Evolutionary conservation across 2,888 invertebrate species (phyloP).

Genomic region (Cheilosia pagana): DNA sequence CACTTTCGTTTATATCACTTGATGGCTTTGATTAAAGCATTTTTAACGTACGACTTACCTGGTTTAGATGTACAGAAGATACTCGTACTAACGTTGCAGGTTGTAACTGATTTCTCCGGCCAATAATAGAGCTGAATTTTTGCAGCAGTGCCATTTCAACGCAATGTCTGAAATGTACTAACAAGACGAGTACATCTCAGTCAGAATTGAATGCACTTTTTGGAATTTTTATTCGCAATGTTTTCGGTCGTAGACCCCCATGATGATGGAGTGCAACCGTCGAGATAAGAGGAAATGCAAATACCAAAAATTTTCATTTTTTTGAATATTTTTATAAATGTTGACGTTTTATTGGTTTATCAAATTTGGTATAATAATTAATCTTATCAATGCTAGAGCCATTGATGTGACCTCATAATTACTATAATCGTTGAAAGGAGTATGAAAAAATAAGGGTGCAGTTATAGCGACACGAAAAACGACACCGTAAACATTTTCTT

Average conservation of each 20-base stretch:
- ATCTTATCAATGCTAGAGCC: too few species aligned
- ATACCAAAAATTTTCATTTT: background rate
- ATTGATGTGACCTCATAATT: too few species aligned
- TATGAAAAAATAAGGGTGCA: too few species aligned
- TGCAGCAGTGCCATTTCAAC: conserved; percentile 16
- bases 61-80: background rate
- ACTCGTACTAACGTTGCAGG: background rate
- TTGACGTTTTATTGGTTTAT: too few species aligned
- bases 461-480: too few species aligned
- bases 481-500: too few species aligned
- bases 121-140: background rate
- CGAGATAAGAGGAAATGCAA: conserved; percentile 11
- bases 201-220: background rate
- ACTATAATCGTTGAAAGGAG: too few species aligned
- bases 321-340: too few species aligned
- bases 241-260: background rate
- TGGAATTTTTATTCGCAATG: background rate
- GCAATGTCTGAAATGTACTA: background rate
- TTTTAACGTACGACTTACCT: conserved; percentile 1
- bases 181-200: too few species aligned
- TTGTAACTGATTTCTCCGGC: background rate
- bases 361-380: too few species aligned
- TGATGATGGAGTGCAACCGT: background rate
- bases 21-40: too few species aligned
- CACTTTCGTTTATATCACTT: too few species aligned